These are phyloP conservation scores for Prionailurus bengalensis DNA, from an alignment of 2,113 vertebrate species.

Conservation along the genomic window DNA sequence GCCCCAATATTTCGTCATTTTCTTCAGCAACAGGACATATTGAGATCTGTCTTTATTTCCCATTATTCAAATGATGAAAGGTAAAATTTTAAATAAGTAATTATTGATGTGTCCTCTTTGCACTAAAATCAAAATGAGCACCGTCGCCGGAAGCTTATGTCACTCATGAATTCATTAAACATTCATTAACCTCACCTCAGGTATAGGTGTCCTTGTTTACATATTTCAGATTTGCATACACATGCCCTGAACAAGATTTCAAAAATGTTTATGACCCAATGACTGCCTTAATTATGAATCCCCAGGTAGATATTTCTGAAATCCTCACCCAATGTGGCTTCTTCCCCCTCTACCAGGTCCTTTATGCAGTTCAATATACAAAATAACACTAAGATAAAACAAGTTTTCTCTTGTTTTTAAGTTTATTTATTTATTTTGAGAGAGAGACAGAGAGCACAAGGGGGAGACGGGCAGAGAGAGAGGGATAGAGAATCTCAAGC, in stretches of 20 bases:
- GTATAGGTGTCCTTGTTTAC: slow-evolving; percentile 84
- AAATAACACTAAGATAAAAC: background rate
- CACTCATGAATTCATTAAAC: slow-evolving; percentile 83
- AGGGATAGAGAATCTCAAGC: too few relatives aligned
- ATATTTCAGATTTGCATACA: slow-evolving; percentile 81
- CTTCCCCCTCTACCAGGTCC: background rate
- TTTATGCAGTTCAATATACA: slow-evolving; percentile 50
- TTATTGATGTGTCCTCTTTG: slow-evolving; percentile 80
- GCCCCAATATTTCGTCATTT: slow-evolving; percentile 74
- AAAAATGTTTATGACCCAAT: slow-evolving; percentile 50
- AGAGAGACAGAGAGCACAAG: too few relatives aligned
- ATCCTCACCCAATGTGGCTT: background rate
- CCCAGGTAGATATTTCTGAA: slow-evolving; percentile 62
- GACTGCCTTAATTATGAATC: slow-evolving; percentile 49
- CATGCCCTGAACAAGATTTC: slow-evolving; percentile 76
- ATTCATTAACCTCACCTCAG: slow-evolving; percentile 83
- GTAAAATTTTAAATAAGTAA: slow-evolving; percentile 85
- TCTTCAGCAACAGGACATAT: slow-evolving; percentile 79
- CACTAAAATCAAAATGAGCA: slow-evolving; percentile 79
- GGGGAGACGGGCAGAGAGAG: too few relatives aligned
- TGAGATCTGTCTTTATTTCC: slow-evolving; percentile 80
- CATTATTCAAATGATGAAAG: slow-evolving; percentile 85
- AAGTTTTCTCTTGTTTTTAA: background rate
- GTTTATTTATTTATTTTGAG: too few relatives aligned
- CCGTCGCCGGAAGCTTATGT: slow-evolving; percentile 79